A percentile compares a stretch with the other conserved stretches of the same genome.
Conservation (phyloP, 2,797 vertebrate species). For the Macrochelys suwanniensis region DNA sequence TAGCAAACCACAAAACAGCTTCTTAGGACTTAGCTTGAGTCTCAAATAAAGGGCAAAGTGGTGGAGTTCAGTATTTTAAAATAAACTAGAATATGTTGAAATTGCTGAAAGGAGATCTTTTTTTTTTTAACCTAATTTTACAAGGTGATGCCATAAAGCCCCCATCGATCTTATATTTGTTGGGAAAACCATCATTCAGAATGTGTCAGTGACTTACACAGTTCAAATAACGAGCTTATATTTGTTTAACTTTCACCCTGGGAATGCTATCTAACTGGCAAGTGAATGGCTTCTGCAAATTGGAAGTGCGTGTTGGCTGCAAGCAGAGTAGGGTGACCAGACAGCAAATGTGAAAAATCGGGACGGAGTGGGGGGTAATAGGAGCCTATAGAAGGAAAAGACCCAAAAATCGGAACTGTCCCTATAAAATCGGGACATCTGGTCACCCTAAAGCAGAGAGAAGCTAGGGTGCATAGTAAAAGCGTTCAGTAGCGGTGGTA, state of each 20-base stretch:
- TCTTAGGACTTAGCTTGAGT: neutral
- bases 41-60: neutral
- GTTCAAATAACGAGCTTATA: neutral
- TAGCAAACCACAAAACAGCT: neutral
- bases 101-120: neutral
- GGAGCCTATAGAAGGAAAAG: no score
- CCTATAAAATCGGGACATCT: no score
- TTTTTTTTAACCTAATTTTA: neutral
- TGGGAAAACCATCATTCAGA: neutral
- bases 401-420: no score
- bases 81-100: neutral
- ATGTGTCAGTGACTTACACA: neutral
- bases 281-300: neutral
- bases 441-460: neutral
- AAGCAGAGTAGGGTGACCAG: neutral
- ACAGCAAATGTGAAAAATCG: no score
- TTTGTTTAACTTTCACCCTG: neutral
- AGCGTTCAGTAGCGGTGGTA: neutral
- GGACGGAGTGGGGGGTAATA: no score
- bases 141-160: neutral
- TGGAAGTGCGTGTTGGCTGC: neutral
- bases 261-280: neutral
- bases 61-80: neutral
- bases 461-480: neutral
- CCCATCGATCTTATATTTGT: neutral